Percentiles rank a stretch among this genome's conserved stretches.
Evolutionary conservation across 35 echinoderm and acorn worm genomes (phyloP).

Genomic region (Ophioderma brevispina): DNA sequence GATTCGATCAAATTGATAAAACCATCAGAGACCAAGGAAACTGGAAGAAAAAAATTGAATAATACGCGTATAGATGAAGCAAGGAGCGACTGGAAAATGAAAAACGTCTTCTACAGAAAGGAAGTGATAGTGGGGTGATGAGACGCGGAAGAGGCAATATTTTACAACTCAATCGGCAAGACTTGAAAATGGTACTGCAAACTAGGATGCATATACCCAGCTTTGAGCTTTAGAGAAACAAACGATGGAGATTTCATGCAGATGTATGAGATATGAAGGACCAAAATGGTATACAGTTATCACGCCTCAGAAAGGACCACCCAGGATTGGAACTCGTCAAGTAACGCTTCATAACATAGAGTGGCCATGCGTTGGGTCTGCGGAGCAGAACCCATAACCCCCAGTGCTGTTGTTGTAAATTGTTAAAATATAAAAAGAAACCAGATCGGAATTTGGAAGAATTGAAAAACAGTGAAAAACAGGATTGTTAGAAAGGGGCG

Average conservation of each 20-base stretch:
- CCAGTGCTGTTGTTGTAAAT: too few relatives aligned
- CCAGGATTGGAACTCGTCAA: too few relatives aligned
- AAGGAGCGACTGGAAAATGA: background rate
- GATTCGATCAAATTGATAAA: background rate
- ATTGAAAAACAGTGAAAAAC: too few relatives aligned
- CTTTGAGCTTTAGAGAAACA: background rate
- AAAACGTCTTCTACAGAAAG: too few relatives aligned
- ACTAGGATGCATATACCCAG: background rate
- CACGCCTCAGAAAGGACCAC: too few relatives aligned
- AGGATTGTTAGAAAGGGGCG: too few relatives aligned
- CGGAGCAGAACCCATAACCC: too few relatives aligned
- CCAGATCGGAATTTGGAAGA: too few relatives aligned
- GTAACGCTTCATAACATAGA: too few relatives aligned
- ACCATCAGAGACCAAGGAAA: background rate
- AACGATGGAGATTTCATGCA: background rate
- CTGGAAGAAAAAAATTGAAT: background rate
- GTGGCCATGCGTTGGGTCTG: too few relatives aligned
- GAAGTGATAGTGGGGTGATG: background rate
- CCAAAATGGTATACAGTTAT: too few relatives aligned
- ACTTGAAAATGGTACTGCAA: background rate
- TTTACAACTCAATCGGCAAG: background rate
- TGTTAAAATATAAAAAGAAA: too few relatives aligned
- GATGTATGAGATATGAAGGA: background rate
- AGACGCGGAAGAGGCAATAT: background rate
- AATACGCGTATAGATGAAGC: background rate